These are phyloP conservation scores for Muscicapa comitata DNA, from an alignment of 2,797 vertebrate species.

Conservation along the genomic window DNA sequence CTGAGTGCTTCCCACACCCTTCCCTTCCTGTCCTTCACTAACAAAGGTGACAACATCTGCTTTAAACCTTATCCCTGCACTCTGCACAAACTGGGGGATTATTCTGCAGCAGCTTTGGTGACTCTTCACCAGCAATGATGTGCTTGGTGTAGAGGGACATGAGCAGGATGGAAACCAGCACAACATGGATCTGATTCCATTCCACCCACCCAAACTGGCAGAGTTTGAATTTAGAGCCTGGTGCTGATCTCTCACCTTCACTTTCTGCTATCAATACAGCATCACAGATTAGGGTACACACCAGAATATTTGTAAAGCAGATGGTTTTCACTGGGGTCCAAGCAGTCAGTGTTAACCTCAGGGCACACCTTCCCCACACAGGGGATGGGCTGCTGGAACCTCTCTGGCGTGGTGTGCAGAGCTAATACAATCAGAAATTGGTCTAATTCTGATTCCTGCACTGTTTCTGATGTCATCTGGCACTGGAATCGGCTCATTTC, in stretches of 20 bases:
- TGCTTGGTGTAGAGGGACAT: neutral
- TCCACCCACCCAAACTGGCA: neutral
- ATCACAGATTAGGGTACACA: neutral
- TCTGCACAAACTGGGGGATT: neutral
- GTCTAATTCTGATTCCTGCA: neutral
- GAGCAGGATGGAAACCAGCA: neutral
- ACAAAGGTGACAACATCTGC: neutral
- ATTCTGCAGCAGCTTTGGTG: neutral
- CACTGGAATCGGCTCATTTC: neutral
- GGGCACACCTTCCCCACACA: accelerated
- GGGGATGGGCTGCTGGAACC: neutral
- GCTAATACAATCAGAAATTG: neutral
- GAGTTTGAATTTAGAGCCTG: neutral
- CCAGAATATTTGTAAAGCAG: neutral
- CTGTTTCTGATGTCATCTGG: neutral
- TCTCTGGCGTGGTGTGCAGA: neutral
- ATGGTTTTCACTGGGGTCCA: neutral
- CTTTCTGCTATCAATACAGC: neutral
- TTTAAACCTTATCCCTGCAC: neutral
- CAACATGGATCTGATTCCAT: neutral
- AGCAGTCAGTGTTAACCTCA: neutral
- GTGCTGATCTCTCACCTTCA: neutral
- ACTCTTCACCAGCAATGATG: neutral
- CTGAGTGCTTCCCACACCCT: neutral
- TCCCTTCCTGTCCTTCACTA: neutral